Evolutionary conservation across 2,888 invertebrate species (phyloP).

Genomic region (Odontomyia ornata): DNA sequence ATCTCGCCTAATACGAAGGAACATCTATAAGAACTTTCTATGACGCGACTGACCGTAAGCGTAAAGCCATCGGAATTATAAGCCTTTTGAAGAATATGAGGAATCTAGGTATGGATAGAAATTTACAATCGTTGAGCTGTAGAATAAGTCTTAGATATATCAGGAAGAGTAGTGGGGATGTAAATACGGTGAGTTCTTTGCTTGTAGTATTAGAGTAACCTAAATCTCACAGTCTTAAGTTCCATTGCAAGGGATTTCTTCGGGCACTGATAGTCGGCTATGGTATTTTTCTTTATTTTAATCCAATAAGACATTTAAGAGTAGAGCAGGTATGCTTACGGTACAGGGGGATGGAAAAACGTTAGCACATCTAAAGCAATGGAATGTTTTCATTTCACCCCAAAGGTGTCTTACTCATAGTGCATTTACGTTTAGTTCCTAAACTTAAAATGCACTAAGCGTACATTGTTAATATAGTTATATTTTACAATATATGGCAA

Average conservation of each 20-base stretch:
- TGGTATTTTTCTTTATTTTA: slow-evolving; percentile 53
- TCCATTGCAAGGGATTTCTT: slow-evolving; percentile 54
- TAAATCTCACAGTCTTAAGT: slow-evolving; percentile 52
- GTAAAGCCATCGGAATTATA: slow-evolving; percentile 48
- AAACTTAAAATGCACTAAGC: neutral
- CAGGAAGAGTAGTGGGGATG: neutral
- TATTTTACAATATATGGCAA: neutral
- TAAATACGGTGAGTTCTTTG: neutral
- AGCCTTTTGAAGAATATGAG: slow-evolving; percentile 42
- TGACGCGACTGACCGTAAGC: slow-evolving; percentile 43
- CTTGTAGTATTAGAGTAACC: slow-evolving; percentile 48
- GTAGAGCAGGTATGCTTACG: neutral
- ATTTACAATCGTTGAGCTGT: slow-evolving; percentile 36
- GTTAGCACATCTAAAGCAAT: neutral
- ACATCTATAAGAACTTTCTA: slow-evolving; percentile 14
- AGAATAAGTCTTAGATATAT: slow-evolving; percentile 15
- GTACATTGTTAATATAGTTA: neutral
- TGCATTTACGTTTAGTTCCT: slow-evolving; percentile 5
- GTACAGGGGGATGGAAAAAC: neutral
- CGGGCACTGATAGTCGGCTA: slow-evolving; percentile 19
- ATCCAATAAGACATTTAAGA: slow-evolving; percentile 53
- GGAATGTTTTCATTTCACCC: slow-evolving; percentile 24
- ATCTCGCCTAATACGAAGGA: neutral
- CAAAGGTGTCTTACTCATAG: slow-evolving; percentile 25
- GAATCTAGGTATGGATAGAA: slow-evolving; percentile 36